Evolutionary conservation across 2,888 invertebrate genomes (phyloP), one percentile per base, ranked within the genome.

Genomic region (Molorchus minor): DNA sequence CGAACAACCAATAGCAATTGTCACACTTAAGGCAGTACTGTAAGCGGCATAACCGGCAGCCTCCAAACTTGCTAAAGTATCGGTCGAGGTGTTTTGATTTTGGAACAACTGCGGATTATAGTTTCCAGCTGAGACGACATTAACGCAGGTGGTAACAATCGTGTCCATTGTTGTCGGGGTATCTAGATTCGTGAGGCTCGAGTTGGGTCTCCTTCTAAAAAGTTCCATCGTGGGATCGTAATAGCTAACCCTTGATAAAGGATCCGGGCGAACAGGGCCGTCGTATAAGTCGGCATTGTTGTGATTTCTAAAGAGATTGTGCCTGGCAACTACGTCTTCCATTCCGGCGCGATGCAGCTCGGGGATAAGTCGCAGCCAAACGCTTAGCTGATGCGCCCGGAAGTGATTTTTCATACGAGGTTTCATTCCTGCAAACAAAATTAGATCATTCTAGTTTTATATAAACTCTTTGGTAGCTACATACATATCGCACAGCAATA

Each of bases 291-390:
- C 91, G 68, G 90, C 89, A 78, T 95, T 94, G 77, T 93, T 91
- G 81, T 94, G 92, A 82, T 94, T 91, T 68, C 91, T 87, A 81
- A 96, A 93, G 67, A 95, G 86, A 81, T 96, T 96, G 82, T 95
- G 94, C 43, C 91, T 84, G 1, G 91, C 89, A 38, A 92, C 91
- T 5, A 92, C 93, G 79, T 93, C 93, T 74, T 93, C 93, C 92
- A 93, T 93, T 2, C 93, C 93, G 0, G 92, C 90, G 52, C 93
- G 84, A 77, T 94, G 93, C 0, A 94, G 84, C 79, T 96, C 96
- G 0, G 97, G 97, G 43, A 98, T 92, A 4, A 97, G 86, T 3
- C 96, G 90, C 5, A 96, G 82, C 98, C 98, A 98, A 40, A 97
- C 93, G 43, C 96, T 96, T 46, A 97, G 85, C 77, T 96, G 95